Base-by-base conservation (phyloP, 2,888 invertebrate species). In the Invenusta paracnida region DNA sequence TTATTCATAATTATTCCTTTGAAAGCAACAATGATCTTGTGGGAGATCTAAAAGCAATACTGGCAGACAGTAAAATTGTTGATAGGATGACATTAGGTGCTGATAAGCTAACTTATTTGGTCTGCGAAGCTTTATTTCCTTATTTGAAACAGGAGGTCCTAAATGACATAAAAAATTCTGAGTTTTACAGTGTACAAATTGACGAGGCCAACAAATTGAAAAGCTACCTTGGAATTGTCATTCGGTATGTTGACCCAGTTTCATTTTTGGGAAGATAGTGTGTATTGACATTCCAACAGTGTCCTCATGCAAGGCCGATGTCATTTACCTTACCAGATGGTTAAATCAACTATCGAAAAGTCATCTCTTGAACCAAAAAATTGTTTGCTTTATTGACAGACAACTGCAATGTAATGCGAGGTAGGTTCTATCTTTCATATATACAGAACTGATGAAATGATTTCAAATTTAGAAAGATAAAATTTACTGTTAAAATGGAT, bases 1-100 rank as follows among this genome's bases (percentile, higher is more conserved):
- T 83, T 83, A 2, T 79, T 79, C 67, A 84, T 23, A 83, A 84
- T 84, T 66, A 82, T 83, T 81, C 73, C 84, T 84, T 84, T 84
- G 84, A 84, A 66, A 81, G 73, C 11, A 29, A 84, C 29, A 66
- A 79, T 83, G 84, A 83, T 66, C 11, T 2, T 66, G 83, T 48
- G 83, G 25, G 73, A 73, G 84, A 84, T 66, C 28, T 84, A 25
- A 2, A 2, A 1, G 73, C 66, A 28, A 79, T 84, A 23, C 66
- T 67, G 29, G 84, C 84, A 0, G 84, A 84, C 28, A 81, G 73
- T 2, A 84, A 84, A 29, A 67, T 84, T 27, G 31, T 66, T 28
- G 29, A 29, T 25, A 5, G 0, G n/a, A 84, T 84, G 84, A 67
- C 67, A 82, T 82, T 84, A 2, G 73, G 66, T 11, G 31, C 73